Base-by-base conservation (phyloP, 2,797 vertebrate genomes). In the Aphelocoma californica region DNA sequence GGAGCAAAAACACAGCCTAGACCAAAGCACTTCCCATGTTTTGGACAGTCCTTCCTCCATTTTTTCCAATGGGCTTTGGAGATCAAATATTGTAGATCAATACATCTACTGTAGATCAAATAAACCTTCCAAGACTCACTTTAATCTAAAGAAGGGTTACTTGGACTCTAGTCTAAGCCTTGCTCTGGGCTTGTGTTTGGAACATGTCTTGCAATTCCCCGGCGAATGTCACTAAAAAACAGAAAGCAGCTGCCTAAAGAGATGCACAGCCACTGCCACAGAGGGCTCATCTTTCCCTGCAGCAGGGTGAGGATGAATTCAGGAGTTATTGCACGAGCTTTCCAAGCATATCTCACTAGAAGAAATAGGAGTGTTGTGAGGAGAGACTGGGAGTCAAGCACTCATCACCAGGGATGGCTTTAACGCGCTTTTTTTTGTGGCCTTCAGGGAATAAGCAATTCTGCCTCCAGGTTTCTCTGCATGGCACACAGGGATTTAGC, bases 201-300 rank as follows among this genome's bases (percentile, higher is more conserved):
- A 66, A 44, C 45, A 16, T 2, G 16, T 44, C 34, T 38, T 69
- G 29, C 47, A 31, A 40, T 71, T 71, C 29, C 26, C 42, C 28
- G 26, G 53, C 78, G 44, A 40, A 29, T 8, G 6, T 31, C 64
- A 44, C 40, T 40, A 23, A 29, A 12, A 25, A 3, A 7, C 17
- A 60, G 31, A 50, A 60, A 2, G 2, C 10, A 32, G 72, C 53
- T 14, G 2, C n/a, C 38, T 54, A 11, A 38, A 7, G 25, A 31
- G 58, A 7, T 28, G 47, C 24, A 36, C 34, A 2, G 1, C 23
- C 2, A 5, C 32, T 31, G 28, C 38, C 24, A 31, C 32, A 38
- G 51, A 36, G 21, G 32, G 48, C 1, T 1, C 0, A 0, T 51
- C 34, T 34, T 77, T 88, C 3, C 0, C 50, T 71, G 42, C 26